These are phyloP conservation scores for Lucilia cuprina DNA, from an alignment of 1,140 invertebrate species.

Conservation along the genomic window DNA sequence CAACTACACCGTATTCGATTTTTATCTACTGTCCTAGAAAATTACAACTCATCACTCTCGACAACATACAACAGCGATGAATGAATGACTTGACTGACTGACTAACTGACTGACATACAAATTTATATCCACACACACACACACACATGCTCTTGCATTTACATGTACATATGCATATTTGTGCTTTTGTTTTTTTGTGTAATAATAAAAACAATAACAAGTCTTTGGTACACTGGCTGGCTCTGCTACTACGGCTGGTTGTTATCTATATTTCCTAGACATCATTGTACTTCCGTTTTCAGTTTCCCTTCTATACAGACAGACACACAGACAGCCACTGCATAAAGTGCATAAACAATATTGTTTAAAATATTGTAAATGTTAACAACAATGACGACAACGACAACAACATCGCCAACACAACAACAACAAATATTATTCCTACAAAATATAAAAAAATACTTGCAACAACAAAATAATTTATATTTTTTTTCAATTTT, in stretches of 20 bases:
- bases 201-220: neutral
- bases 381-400: too few species aligned
- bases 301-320: neutral
- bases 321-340: neutral
- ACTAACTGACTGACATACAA: neutral
- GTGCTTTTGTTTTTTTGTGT: neutral
- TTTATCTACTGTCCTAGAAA: constrained; percentile 30
- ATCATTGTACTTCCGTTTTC: neutral
- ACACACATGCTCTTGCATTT: neutral
- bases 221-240: neutral
- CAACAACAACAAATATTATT: too few species aligned
- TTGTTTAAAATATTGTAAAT: neutral
- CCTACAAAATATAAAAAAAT: too few species aligned
- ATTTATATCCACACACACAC: neutral
- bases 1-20: neutral
- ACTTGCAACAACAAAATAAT: neutral
- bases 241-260: neutral
- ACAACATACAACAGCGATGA: neutral
- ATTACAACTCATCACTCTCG: constrained; percentile 26
- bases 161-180: neutral
- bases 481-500: constrained; percentile 1
- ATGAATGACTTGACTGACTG: too few species aligned
- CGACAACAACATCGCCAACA: too few species aligned
- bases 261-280: neutral
- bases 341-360: neutral